Evolutionary conservation across 2,888 invertebrate genomes (phyloP).

Genomic region (Drosophila falleni): DNA sequence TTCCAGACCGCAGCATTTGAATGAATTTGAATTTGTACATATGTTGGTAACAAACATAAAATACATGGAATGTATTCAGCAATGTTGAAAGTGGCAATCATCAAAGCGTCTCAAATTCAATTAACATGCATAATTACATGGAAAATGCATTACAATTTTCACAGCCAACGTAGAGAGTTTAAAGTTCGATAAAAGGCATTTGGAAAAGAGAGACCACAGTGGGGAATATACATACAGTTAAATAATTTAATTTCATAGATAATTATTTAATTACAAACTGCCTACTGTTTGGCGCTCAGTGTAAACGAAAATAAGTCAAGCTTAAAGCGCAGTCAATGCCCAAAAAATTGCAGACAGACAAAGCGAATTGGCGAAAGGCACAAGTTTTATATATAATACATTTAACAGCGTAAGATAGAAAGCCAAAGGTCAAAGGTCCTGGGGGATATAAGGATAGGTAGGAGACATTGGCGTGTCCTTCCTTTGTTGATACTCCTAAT

Average conservation of each 20-base stretch:
- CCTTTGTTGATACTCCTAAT: constrained; percentile 65
- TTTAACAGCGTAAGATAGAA: constrained; percentile 13
- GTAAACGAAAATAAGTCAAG: constrained; percentile 42
- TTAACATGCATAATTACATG: constrained; percentile 56
- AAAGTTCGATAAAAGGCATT: constrained; percentile 30
- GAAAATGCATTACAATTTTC: constrained; percentile 38
- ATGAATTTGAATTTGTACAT: constrained; percentile 17
- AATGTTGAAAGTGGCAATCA: constrained; percentile 28
- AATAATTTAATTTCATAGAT: too few relatives aligned
- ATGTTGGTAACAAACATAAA: constrained; percentile 2
- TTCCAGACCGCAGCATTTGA: constrained; percentile 49
- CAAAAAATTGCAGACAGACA: constrained; percentile 36
- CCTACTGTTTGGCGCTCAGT: constrained; percentile 17
- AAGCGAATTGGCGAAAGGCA: constrained; percentile 7
- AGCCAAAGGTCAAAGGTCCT: constrained; percentile 61
- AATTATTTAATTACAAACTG: too few relatives aligned
- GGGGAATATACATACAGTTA: too few relatives aligned
- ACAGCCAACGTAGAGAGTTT: constrained; percentile 19
- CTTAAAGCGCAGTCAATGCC: constrained; percentile 50
- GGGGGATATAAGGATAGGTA: background rate
- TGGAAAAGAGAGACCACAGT: background rate
- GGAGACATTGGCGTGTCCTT: constrained; percentile 4
- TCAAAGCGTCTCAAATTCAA: constrained; percentile 48
- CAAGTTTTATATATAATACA: background rate
- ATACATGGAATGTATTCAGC: background rate